These are phyloP conservation scores for Hestina assimilis DNA, from an alignment of 1,140 invertebrate species.

Conservation along the genomic window DNA sequence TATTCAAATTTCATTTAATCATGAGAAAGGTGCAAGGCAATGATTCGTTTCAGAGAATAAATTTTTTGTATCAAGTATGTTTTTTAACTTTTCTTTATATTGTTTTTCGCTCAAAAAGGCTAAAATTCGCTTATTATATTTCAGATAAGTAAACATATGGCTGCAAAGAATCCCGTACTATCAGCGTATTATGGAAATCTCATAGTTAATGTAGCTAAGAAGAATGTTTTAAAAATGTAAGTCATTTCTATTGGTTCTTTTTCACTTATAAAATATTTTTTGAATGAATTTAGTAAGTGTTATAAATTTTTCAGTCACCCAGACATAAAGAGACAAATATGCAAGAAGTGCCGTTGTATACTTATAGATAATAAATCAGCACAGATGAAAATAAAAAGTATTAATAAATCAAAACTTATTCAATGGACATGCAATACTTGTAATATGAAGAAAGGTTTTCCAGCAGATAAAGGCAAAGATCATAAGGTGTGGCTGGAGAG, in stretches of 20 bases:
- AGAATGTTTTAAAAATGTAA: conserved; percentile 79
- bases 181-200: conserved; percentile 77
- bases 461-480: conserved; percentile 53
- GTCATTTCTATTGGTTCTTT: conserved; percentile 26
- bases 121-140: conserved; percentile 10
- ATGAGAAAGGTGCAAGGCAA: conserved; percentile 74
- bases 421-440: conserved; percentile 72
- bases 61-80: conserved; percentile 79
- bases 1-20: background rate
- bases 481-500: conserved; percentile 70
- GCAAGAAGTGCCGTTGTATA: conserved; percentile 75
- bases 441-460: conserved; percentile 53
- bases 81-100: conserved; percentile 7
- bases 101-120: background rate
- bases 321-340: conserved; percentile 76
- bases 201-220: conserved; percentile 76
- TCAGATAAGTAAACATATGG: conserved; percentile 73
- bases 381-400: conserved; percentile 70
- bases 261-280: conserved; percentile 12
- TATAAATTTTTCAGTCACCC: conserved; percentile 63
- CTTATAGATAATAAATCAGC: conserved; percentile 66
- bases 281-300: background rate
- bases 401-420: conserved; percentile 57
- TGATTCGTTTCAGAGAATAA: conserved; percentile 79
- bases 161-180: conserved; percentile 55